phyloP scores from a whole-genome alignment of 2,888 invertebrate genomes.

The Oscheius onirici region DNA sequence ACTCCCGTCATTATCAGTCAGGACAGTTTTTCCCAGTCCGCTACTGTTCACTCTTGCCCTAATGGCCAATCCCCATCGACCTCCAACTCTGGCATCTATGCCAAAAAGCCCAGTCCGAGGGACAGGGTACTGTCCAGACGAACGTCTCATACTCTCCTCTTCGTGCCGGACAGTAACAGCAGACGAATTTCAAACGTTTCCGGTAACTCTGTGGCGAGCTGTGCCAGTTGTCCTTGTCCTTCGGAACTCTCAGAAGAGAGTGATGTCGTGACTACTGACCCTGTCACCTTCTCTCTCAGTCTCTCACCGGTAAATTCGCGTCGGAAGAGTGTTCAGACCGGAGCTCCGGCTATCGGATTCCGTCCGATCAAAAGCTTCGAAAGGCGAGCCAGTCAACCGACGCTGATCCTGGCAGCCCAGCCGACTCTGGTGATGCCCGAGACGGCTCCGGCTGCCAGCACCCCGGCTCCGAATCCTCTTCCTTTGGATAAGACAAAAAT shows the following conservation, averaged over 20 bases:
- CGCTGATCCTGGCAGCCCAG: slow-evolving; percentile 41
- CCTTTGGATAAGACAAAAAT: slow-evolving; percentile 49
- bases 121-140: slow-evolving; percentile 52
- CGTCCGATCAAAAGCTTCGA: slow-evolving; percentile 61
- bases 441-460: not conserved
- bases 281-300: slow-evolving; percentile 39
- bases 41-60: not conserved
- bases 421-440: not conserved
- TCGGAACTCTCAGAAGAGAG: slow-evolving; percentile 53
- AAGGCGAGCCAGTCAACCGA: slow-evolving; percentile 67
- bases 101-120: slow-evolving; percentile 55
- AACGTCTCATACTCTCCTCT: slow-evolving; percentile 64
- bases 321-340: slow-evolving; percentile 64
- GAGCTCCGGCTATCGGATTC: slow-evolving; percentile 68
- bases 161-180: slow-evolving; percentile 59
- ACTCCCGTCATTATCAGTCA: slow-evolving; percentile 10
- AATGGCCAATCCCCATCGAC: not conserved
- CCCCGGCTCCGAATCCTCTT: not conserved
- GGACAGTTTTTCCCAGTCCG: slow-evolving; percentile 22
- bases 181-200: slow-evolving; percentile 63
- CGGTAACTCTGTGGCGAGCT: slow-evolving; percentile 54
- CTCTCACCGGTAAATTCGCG: slow-evolving; percentile 50
- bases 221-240: slow-evolving; percentile 60
- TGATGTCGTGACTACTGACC: slow-evolving; percentile 34
- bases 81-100: slow-evolving; percentile 34